These are phyloP conservation scores for Byasa hedistus DNA, from an alignment of 2,888 invertebrate genomes.

Conservation along the genomic window DNA sequence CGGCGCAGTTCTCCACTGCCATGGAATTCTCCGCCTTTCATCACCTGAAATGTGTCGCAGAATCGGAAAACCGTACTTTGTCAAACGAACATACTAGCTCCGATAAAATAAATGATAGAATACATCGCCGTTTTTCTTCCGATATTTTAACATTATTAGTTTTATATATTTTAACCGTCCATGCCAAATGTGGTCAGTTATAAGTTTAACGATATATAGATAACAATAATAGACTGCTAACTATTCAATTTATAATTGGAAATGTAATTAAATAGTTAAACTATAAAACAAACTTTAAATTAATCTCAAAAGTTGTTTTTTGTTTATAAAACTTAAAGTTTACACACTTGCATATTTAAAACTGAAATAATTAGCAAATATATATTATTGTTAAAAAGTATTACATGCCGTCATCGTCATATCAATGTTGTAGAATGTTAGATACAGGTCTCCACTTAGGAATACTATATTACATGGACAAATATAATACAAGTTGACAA, in stretches of 20 bases:
- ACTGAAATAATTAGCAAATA: too few relatives aligned
- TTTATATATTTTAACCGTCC: not conserved
- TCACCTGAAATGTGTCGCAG: not conserved
- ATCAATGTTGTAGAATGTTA: not conserved
- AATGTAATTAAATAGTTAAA: too few relatives aligned
- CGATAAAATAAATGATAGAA: slow-evolving; percentile 1
- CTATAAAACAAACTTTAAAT: too few relatives aligned
- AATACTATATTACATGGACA: not conserved
- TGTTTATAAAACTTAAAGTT: too few relatives aligned
- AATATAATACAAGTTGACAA: not conserved
- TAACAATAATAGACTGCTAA: too few relatives aligned
- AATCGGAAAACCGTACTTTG: slow-evolving; percentile 2
- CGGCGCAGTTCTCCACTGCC: not conserved
- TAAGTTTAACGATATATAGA: not conserved
- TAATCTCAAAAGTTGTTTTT: too few relatives aligned
- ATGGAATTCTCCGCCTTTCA: not conserved
- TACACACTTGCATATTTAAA: too few relatives aligned
- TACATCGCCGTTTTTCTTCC: not conserved
- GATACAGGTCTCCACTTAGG: not conserved
- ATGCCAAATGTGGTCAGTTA: not conserved
- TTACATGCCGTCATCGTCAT: too few relatives aligned
- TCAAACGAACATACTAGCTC: not conserved
- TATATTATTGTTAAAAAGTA: too few relatives aligned
- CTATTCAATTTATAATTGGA: too few relatives aligned
- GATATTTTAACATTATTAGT: not conserved